These are phyloP conservation scores for Sarcophaga caerulescens DNA, from an alignment of 2,888 invertebrate species.

Conservation along the genomic window DNA sequence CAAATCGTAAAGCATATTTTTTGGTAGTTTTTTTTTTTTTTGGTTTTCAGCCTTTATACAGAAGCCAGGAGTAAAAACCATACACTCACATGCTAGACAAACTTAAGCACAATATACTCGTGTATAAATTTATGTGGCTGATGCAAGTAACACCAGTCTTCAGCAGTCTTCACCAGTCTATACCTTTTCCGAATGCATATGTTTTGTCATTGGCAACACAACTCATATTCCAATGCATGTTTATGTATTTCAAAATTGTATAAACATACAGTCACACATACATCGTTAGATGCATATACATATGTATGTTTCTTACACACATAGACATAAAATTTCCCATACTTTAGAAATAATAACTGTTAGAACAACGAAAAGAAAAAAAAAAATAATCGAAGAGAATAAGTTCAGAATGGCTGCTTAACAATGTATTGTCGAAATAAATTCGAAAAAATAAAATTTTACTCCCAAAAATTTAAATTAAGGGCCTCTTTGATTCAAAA, in stretches of 20 bases:
- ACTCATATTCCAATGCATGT: not conserved
- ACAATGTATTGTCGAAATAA: no score
- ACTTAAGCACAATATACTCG: no score
- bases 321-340: no score
- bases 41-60: not conserved
- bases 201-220: not conserved
- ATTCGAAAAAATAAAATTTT: no score
- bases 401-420: no score
- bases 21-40: constrained; percentile 18
- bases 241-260: not conserved
- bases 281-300: not conserved
- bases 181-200: not conserved
- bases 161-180: not conserved
- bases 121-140: not conserved
- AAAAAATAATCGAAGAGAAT: no score
- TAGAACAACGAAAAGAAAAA: no score
- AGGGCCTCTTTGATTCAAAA: no score
- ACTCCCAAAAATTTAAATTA: no score
- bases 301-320: no score
- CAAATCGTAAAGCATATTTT: not conserved
- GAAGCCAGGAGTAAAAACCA: not conserved
- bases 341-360: not conserved
- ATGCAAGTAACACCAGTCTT: no score
- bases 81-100: not conserved
- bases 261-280: not conserved